Evolutionary conservation across 2,113 vertebrate species (phyloP).

Genomic region (Xerus inauris): DNA sequence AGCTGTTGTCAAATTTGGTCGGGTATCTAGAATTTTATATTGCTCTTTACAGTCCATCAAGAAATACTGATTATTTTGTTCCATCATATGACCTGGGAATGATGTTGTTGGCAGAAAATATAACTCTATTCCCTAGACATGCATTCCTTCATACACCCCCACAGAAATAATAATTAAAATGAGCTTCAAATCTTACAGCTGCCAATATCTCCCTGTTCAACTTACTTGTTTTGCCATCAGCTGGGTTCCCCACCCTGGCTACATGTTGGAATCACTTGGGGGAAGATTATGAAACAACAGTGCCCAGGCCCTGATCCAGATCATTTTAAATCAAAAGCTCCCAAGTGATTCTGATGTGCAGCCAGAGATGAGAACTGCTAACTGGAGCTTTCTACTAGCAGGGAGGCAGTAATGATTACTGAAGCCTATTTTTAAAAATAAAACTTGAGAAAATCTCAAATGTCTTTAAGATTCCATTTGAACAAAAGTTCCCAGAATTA

Average conservation of each 20-base stretch:
- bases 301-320: slow-evolving; percentile 45
- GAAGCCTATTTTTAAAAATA: not conserved
- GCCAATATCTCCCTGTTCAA: not conserved
- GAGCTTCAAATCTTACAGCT: not conserved
- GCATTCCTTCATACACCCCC: not conserved
- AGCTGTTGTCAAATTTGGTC: not conserved
- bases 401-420: not conserved
- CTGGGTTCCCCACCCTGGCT: slow-evolving; percentile 5
- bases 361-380: not conserved
- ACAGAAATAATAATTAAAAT: slow-evolving; percentile 38
- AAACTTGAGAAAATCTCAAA: not conserved
- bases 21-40: not conserved
- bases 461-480: not conserved
- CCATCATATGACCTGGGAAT: slow-evolving; percentile 15
- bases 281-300: slow-evolving; percentile 22
- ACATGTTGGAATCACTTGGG: not conserved
- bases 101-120: slow-evolving; percentile 32
- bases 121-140: slow-evolving; percentile 4
- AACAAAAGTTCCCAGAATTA: not conserved
- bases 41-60: not conserved
- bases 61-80: slow-evolving; percentile 20
- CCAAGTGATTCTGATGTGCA: not conserved
- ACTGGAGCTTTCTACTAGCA: not conserved
- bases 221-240: slow-evolving; percentile 32
- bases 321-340: slow-evolving; percentile 17